phyloP scores from a whole-genome alignment of 2,888 invertebrate species.

The Agriopis marginaria region DNA sequence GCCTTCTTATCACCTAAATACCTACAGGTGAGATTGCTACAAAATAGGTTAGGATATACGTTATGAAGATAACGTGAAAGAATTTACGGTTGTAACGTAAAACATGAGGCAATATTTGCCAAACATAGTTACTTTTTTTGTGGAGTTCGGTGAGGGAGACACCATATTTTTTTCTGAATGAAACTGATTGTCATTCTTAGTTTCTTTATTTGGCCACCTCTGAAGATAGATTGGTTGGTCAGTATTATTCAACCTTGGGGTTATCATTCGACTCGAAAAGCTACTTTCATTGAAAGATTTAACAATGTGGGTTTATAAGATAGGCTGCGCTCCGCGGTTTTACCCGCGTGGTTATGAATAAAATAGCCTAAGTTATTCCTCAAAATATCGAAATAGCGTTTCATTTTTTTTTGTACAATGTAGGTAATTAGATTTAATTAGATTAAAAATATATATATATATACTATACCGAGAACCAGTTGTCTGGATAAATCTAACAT shows the following conservation, averaged over 20 bases:
- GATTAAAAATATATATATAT: too few species aligned
- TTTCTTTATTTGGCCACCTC: not conserved
- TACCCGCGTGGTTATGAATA: too few species aligned
- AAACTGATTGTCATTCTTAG: not conserved
- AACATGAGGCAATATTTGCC: slow-evolving; percentile 18
- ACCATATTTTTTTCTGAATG: not conserved
- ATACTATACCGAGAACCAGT: too few species aligned
- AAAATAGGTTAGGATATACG: slow-evolving; percentile 49
- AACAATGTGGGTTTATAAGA: not conserved
- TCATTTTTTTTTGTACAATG: too few species aligned
- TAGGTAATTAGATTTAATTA: too few species aligned
- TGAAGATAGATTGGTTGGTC: not conserved
- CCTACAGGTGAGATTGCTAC: slow-evolving; percentile 48
- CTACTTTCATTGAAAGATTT: slow-evolving; percentile 1
- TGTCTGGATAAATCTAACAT: too few species aligned
- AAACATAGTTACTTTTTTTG: not conserved
- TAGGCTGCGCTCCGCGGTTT: too few species aligned
- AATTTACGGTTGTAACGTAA: slow-evolving; percentile 51
- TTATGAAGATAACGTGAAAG: slow-evolving; percentile 57
- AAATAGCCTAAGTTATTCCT: too few species aligned
- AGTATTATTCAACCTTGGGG: slow-evolving; percentile 3
- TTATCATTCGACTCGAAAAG: not conserved
- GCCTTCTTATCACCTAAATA: slow-evolving; percentile 48
- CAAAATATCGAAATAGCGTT: too few species aligned
- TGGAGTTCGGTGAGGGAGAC: not conserved